Evolutionary conservation across 2,797 vertebrate genomes (phyloP).

Genomic region (Emys orbicularis): DNA sequence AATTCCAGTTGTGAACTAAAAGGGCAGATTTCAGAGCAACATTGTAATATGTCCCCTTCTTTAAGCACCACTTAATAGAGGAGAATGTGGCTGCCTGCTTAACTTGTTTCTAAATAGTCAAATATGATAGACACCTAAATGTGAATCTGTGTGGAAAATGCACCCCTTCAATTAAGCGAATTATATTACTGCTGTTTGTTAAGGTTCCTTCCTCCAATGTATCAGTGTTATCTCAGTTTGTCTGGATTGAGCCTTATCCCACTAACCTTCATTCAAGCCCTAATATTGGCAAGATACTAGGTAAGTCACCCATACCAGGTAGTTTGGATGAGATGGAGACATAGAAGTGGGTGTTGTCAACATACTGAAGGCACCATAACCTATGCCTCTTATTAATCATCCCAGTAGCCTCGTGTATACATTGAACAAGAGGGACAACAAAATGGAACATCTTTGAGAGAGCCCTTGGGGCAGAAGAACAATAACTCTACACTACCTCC

Average conservation of each 20-base stretch:
- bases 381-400: background rate
- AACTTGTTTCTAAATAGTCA: background rate
- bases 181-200: fast-evolving
- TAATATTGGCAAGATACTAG: background rate
- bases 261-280: background rate
- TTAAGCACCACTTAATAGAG: background rate
- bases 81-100: background rate
- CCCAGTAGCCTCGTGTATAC: background rate
- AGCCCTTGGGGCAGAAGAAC: background rate
- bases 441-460: background rate
- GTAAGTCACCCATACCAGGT: background rate
- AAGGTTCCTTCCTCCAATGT: background rate
- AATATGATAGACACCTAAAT: background rate
- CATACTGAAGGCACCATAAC: background rate
- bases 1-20: background rate
- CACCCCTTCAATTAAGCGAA: fast-evolving
- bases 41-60: fast-evolving
- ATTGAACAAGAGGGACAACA: background rate
- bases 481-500: background rate
- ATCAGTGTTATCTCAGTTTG: background rate
- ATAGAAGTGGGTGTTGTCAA: background rate
- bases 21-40: background rate
- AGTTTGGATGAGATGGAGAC: background rate
- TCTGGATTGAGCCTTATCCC: background rate
- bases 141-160: background rate